A percentile compares a stretch with the other conserved stretches of the same genome.
Evolutionary conservation across 2,797 vertebrate species (phyloP).

Genomic region (Glyptemys insculpta): DNA sequence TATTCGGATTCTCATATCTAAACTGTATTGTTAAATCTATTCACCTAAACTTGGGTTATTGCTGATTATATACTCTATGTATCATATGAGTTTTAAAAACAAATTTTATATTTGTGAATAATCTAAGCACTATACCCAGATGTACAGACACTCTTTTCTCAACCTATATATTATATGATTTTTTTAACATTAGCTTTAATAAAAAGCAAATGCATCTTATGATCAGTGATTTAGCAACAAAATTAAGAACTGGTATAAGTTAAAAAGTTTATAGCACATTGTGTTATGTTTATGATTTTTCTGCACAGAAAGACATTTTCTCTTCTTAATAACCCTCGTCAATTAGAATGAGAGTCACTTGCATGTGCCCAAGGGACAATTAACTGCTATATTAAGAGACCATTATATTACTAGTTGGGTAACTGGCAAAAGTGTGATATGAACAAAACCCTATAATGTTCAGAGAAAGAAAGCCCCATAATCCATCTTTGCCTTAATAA

Average conservation of each 20-base stretch:
- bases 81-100: too few species aligned
- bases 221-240: neutral
- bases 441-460: neutral
- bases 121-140: too few species aligned
- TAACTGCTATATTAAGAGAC: neutral
- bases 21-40: too few species aligned
- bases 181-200: neutral
- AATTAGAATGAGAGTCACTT: neutral
- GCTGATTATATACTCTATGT: too few species aligned
- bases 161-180: too few species aligned
- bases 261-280: accelerated
- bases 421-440: neutral
- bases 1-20: too few species aligned
- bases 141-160: too few species aligned
- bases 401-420: neutral
- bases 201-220: neutral
- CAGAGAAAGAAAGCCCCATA: accelerated
- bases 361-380: neutral
- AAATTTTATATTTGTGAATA: too few species aligned
- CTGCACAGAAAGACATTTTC: neutral
- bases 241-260: neutral
- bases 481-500: neutral
- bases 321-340: neutral
- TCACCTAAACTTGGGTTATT: too few species aligned
- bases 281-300: neutral